Conservation (phyloP, 2,797 vertebrate species). For the Acanthurus leucopareius region DNA sequence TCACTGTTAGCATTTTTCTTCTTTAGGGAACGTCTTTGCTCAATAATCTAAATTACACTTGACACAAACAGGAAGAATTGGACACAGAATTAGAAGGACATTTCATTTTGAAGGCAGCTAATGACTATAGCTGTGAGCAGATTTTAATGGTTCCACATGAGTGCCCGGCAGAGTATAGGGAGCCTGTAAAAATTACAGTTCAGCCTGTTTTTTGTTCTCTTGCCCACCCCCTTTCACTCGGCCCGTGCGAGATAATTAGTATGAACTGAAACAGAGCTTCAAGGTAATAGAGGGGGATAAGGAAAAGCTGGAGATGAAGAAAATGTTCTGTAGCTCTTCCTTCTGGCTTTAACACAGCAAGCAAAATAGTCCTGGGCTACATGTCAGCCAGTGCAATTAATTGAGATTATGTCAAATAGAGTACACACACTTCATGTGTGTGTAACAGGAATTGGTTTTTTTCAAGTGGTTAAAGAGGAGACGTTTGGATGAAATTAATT, state of each 20-base stretch:
- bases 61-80: conserved; percentile 57
- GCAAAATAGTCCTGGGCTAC: conserved; percentile 56
- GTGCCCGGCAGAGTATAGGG: conserved; percentile 66
- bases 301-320: conserved; percentile 59
- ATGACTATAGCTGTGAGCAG: conserved; percentile 75
- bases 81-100: conserved; percentile 68
- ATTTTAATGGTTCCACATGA: conserved; percentile 80
- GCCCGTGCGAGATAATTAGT: conserved; percentile 75
- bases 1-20: conserved; percentile 60
- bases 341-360: conserved; percentile 58
- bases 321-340: conserved; percentile 62
- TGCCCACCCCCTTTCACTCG: conserved; percentile 35
- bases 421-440: conserved; percentile 56
- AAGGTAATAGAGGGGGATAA: conserved; percentile 67
- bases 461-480: conserved; percentile 35
- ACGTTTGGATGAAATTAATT: conserved; percentile 69
- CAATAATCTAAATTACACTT: conserved; percentile 54
- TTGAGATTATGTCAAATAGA: conserved; percentile 75
- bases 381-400: conserved; percentile 75
- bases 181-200: conserved; percentile 69
- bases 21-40: conserved; percentile 35
- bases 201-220: conserved; percentile 49
- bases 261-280: conserved; percentile 70
- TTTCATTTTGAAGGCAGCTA: conserved; percentile 73
- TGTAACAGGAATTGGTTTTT: conserved; percentile 35